Evolutionary conservation across 2,797 vertebrate genomes (phyloP).

Genomic region (Chaetophractus vellerosus): DNA sequence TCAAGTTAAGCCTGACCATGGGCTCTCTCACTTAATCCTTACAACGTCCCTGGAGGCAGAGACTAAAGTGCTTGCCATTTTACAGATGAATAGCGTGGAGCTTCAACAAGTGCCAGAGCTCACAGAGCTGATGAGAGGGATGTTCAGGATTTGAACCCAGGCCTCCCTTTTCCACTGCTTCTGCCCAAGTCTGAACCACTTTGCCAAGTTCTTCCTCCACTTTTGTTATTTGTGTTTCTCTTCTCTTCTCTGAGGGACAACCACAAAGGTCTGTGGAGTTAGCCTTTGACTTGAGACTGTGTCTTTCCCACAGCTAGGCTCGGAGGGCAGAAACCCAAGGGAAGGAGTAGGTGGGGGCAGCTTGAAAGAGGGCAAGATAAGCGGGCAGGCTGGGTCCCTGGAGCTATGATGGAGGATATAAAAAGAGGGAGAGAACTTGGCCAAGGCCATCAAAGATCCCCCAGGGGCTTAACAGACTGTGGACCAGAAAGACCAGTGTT

Average conservation of each 20-base stretch:
- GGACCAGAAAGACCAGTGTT: neutral
- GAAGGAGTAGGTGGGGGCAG: no score
- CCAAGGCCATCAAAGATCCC: neutral
- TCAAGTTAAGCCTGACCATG: accelerated
- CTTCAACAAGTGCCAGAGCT: neutral
- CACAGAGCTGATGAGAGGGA: neutral
- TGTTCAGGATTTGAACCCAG: neutral
- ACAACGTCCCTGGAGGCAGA: neutral
- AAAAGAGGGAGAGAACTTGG: neutral
- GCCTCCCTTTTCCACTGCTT: neutral
- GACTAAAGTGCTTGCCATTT: neutral
- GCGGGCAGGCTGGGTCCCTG: neutral
- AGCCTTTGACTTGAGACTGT: neutral
- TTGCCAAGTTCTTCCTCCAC: neutral
- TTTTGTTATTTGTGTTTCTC: neutral
- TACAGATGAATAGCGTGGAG: neutral
- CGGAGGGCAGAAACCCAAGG: neutral
- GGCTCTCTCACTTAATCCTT: neutral
- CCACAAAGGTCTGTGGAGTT: neutral
- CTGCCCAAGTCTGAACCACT: neutral
- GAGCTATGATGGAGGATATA: neutral
- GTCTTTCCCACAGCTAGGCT: neutral
- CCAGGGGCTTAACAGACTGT: neutral
- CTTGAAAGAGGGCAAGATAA: neutral
- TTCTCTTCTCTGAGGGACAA: no score